phyloP scores from a whole-genome alignment of 2,888 invertebrate genomes.

The Anthoptus insignis region DNA sequence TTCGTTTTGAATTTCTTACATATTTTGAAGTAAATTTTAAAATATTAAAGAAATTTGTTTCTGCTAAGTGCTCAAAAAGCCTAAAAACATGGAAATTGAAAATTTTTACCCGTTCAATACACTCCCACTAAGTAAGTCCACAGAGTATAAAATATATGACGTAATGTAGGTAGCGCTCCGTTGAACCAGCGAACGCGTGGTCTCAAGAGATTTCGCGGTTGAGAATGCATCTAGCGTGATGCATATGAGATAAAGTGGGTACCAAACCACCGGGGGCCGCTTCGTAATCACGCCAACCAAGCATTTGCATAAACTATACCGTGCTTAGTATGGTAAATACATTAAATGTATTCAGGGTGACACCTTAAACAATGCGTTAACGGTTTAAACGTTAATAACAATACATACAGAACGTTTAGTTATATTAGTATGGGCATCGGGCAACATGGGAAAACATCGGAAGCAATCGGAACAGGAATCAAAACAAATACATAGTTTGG shows the following conservation, averaged over 20 bases:
- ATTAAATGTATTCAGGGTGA: constrained; percentile 16
- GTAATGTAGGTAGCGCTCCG: constrained; percentile 41
- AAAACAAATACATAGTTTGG: no score
- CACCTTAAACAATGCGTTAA: background rate
- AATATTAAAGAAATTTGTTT: no score
- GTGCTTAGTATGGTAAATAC: constrained; percentile 20
- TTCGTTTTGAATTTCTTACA: no score
- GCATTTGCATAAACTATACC: constrained; percentile 26
- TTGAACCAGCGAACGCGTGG: constrained; percentile 47
- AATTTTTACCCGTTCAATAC: constrained; percentile 1
- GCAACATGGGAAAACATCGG: no score
- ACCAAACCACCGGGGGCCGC: constrained; percentile 62
- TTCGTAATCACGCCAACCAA: constrained; percentile 69
- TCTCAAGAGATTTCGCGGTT: constrained; percentile 62
- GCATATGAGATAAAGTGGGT: constrained; percentile 73
- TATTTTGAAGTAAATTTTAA: no score
- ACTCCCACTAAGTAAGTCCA: background rate
- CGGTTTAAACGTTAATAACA: background rate
- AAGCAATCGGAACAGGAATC: no score
- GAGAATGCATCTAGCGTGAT: constrained; percentile 72
- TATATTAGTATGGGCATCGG: no score
- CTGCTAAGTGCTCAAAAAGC: background rate
- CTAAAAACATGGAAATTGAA: constrained; percentile 34
- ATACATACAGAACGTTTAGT: no score
- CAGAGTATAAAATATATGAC: constrained; percentile 13